phyloP scores from a whole-genome alignment of 2,113 vertebrate species.

The Hypomesus transpacificus region DNA sequence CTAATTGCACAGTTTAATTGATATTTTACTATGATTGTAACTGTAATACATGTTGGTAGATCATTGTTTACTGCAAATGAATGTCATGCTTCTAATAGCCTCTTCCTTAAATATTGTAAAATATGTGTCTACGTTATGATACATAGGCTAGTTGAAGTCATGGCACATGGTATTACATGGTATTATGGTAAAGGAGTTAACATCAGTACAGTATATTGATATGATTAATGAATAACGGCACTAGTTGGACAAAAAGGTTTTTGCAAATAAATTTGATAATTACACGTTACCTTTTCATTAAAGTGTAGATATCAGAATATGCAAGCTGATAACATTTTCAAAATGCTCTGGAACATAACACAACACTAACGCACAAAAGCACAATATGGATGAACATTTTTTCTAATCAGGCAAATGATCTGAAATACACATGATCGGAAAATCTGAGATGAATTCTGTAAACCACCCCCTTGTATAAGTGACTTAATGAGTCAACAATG shows the following conservation, averaged over 20 bases:
- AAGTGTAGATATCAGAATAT: constrained; percentile 40
- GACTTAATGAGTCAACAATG: constrained; percentile 35
- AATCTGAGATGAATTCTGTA: too few relatives aligned
- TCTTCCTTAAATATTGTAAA: too few relatives aligned
- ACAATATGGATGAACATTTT: constrained; percentile 33
- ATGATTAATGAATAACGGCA: not conserved
- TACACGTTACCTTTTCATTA: not conserved
- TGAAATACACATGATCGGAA: not conserved
- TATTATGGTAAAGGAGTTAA: too few relatives aligned
- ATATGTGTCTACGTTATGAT: too few relatives aligned
- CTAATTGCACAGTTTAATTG: too few relatives aligned
- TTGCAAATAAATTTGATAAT: not conserved
- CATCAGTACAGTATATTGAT: too few relatives aligned
- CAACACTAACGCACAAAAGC: constrained; percentile 52
- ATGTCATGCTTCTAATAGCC: constrained; percentile 1
- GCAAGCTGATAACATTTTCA: constrained; percentile 41
- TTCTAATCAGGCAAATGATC: not conserved
- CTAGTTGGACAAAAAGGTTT: not conserved
- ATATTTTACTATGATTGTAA: not conserved
- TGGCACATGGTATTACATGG: too few relatives aligned
- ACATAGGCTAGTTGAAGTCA: too few relatives aligned
- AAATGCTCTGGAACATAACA: constrained; percentile 33
- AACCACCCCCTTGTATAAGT: too few relatives aligned
- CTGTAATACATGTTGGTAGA: not conserved
- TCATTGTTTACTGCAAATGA: not conserved